Conservation (phyloP, 2,113 vertebrate genomes). For the Pleuronectes platessa region DNA sequence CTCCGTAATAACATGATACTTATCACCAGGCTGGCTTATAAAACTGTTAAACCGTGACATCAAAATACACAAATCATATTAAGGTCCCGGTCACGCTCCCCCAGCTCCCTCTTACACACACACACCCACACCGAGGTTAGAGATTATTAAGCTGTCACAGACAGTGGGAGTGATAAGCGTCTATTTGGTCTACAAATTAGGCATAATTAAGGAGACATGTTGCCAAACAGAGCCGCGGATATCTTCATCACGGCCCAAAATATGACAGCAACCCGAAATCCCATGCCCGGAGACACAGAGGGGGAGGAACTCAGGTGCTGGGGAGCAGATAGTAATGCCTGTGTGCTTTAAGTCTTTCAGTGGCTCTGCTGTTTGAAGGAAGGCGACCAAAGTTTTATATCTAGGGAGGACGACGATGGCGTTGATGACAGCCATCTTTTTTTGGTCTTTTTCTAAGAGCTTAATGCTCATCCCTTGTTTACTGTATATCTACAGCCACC, state of each 20-base stretch:
- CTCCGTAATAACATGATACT: slow-evolving; percentile 83
- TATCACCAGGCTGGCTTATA: slow-evolving; percentile 78
- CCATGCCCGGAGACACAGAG: slow-evolving; percentile 50
- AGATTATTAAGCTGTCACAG: slow-evolving; percentile 86
- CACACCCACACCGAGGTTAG: slow-evolving; percentile 75
- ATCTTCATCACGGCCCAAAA: slow-evolving; percentile 76
- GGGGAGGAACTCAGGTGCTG: slow-evolving; percentile 69
- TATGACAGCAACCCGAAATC: slow-evolving; percentile 69
- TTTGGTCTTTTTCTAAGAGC: slow-evolving; percentile 64
- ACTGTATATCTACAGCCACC: slow-evolving; percentile 72
- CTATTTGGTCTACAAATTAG: slow-evolving; percentile 87
- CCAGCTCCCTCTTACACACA: slow-evolving; percentile 56
- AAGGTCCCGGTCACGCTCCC: slow-evolving; percentile 79
- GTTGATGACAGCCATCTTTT: slow-evolving; percentile 52
- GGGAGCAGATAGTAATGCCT: slow-evolving; percentile 61
- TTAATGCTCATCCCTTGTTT: slow-evolving; percentile 83
- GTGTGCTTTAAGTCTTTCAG: slow-evolving; percentile 63
- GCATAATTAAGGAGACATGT: slow-evolving; percentile 83
- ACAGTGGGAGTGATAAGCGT: slow-evolving; percentile 82
- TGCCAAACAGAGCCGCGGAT: slow-evolving; percentile 77
- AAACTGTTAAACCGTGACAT: slow-evolving; percentile 83
- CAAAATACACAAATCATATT: slow-evolving; percentile 85
- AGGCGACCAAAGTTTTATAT: slow-evolving; percentile 55
- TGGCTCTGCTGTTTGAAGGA: slow-evolving; percentile 38
- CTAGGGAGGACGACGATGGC: slow-evolving; percentile 44